Conservation (phyloP, 2,888 invertebrate genomes). For the Platynereis dumerilii region DNA sequence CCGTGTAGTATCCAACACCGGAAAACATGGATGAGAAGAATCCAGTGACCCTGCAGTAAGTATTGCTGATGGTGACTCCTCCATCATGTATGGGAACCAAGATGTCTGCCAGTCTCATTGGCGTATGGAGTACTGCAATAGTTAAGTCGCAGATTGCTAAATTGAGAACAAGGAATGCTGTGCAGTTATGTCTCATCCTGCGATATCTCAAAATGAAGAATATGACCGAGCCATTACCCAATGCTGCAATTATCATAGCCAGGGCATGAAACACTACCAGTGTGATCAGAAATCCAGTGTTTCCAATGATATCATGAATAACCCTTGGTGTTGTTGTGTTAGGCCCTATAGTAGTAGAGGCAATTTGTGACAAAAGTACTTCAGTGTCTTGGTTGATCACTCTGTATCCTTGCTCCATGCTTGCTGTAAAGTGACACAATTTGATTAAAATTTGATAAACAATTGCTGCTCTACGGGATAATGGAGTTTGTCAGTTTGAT, state of each 20-base stretch:
- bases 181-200: conserved; percentile 22
- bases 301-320: conserved; percentile 26
- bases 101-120: conserved; percentile 30
- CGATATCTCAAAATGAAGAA: conserved; percentile 25
- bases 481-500: no score
- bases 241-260: conserved; percentile 22
- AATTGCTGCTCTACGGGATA: no score
- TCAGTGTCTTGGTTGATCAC: no score
- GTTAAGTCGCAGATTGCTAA: conserved; percentile 35
- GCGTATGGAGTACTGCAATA: conserved; percentile 22
- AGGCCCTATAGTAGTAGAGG: no score
- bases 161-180: conserved; percentile 34
- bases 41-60: conserved; percentile 27
- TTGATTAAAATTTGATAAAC: no score
- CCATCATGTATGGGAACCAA: conserved; percentile 17
- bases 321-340: not conserved
- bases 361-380: no score
- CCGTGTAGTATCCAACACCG: conserved; percentile 30
- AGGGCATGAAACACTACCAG: conserved; percentile 28
- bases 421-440: no score
- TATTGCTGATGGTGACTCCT: not conserved
- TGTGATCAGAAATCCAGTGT: conserved; percentile 27
- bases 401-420: no score
- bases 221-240: conserved; percentile 32
- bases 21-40: conserved; percentile 31